A percentile compares a stretch with the other conserved stretches of the same genome.
phyloP scores from a whole-genome alignment of 1,140 invertebrate species.

The Zaprionus taronus region DNA sequence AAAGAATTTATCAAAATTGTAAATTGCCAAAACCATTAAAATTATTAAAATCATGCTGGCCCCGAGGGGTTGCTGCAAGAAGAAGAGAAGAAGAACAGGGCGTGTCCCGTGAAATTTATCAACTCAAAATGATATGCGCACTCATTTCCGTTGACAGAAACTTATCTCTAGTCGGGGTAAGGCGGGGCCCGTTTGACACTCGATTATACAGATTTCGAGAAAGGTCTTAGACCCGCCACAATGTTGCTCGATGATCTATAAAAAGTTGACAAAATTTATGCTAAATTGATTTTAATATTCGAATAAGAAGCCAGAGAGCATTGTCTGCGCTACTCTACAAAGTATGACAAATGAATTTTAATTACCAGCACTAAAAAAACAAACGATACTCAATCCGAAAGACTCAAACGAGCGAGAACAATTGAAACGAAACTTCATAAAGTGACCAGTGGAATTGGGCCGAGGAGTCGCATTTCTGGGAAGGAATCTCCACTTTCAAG shows the following conservation, averaged over 20 bases:
- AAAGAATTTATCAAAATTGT: slow-evolving; percentile 81
- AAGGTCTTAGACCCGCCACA: slow-evolving; percentile 26
- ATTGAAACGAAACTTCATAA: slow-evolving; percentile 51
- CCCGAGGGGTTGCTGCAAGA: slow-evolving; percentile 32
- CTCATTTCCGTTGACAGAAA: slow-evolving; percentile 49
- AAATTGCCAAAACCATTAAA: slow-evolving; percentile 82
- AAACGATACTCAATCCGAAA: slow-evolving; percentile 32
- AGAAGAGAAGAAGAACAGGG: slow-evolving; percentile 53
- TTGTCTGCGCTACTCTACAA: slow-evolving; percentile 56
- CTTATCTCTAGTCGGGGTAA: slow-evolving; percentile 1
- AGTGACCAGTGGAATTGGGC: slow-evolving; percentile 51
- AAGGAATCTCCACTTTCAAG: slow-evolving; percentile 30
- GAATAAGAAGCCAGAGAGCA: slow-evolving; percentile 33
- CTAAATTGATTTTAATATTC: slow-evolving; percentile 75
- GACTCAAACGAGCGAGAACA: slow-evolving; percentile 26
- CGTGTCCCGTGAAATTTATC: slow-evolving; percentile 79
- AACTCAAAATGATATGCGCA: slow-evolving; percentile 77
- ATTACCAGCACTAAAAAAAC: slow-evolving; percentile 66
- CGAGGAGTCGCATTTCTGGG: slow-evolving; percentile 7
- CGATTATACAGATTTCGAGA: not conserved
- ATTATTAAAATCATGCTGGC: slow-evolving; percentile 78
- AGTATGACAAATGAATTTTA: slow-evolving; percentile 79
- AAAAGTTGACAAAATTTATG: slow-evolving; percentile 66
- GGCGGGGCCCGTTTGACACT: not conserved
- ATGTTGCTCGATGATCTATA: slow-evolving; percentile 33